phyloP scores from a whole-genome alignment of 2,888 invertebrate genomes.

The Ormyrus rosae region DNA sequence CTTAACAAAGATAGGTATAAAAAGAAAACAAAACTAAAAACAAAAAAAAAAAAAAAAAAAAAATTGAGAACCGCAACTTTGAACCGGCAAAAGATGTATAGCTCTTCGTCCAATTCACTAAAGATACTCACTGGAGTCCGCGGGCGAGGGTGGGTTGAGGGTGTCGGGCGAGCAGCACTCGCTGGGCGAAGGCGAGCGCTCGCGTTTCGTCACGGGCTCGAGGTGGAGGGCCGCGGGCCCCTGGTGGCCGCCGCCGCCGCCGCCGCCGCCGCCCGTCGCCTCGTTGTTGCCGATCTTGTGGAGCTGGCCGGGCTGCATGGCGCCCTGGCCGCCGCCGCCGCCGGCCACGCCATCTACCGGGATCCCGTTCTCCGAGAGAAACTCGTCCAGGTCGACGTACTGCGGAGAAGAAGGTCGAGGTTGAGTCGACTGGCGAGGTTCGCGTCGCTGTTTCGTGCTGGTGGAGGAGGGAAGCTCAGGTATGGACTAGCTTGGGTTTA shows the following conservation, averaged over 20 bases:
- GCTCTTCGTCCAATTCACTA: slow-evolving; percentile 20
- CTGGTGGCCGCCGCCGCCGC: slow-evolving; percentile 75
- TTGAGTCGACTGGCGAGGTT: neutral
- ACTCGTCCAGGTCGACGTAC: slow-evolving; percentile 98
- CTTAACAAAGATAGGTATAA: no score
- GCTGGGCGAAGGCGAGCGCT: slow-evolving; percentile 91
- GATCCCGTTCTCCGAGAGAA: slow-evolving; percentile 96
- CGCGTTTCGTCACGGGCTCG: slow-evolving; percentile 87
- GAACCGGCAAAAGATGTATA: neutral
- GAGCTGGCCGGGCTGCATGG: slow-evolving; percentile 71
- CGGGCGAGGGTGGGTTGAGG: slow-evolving; percentile 92
- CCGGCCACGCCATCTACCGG: slow-evolving; percentile 85
- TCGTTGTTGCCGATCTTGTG: slow-evolving; percentile 72
- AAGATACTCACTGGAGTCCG: slow-evolving; percentile 88
- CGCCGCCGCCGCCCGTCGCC: slow-evolving; percentile 67
- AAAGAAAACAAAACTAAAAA: neutral
- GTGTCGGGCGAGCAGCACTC: slow-evolving; percentile 94
- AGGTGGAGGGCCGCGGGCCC: slow-evolving; percentile 81
- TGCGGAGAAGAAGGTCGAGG: slow-evolving; percentile 74
- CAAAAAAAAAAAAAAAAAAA: neutral
- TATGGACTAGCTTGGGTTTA: no score
- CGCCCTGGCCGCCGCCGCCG: slow-evolving; percentile 81
- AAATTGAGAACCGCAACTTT: neutral
- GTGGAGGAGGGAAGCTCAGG: neutral
- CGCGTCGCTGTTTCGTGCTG: slow-evolving; percentile 4